Evolutionary conservation across 1,140 invertebrate genomes (phyloP).

Genomic region (Zaprionus vittiger): DNA sequence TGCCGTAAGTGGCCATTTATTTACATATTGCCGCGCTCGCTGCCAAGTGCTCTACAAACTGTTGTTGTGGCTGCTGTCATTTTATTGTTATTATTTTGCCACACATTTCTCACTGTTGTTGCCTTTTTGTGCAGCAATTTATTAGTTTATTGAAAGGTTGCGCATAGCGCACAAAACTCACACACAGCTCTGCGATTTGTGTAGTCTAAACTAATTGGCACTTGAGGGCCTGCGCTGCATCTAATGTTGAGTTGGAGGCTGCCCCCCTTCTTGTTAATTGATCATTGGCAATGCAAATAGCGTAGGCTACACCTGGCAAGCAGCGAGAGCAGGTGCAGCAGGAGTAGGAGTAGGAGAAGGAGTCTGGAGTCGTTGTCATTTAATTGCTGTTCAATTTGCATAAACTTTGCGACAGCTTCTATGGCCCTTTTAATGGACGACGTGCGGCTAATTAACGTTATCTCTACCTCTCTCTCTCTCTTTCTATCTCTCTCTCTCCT

Average conservation of each 20-base stretch:
- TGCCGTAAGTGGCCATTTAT: slow-evolving; percentile 78
- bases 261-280: slow-evolving; percentile 9
- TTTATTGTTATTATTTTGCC: slow-evolving; percentile 73
- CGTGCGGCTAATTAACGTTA: slow-evolving; percentile 73
- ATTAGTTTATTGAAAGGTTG: slow-evolving; percentile 66
- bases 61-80: slow-evolving; percentile 31
- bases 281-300: slow-evolving; percentile 31
- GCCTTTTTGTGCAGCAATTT: slow-evolving; percentile 60
- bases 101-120: slow-evolving; percentile 39
- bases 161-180: slow-evolving; percentile 21
- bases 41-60: slow-evolving; percentile 60
- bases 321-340: neutral
- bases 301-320: slow-evolving; percentile 2
- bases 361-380: slow-evolving; percentile 8
- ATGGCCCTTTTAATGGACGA: slow-evolving; percentile 61
- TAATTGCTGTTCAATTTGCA: slow-evolving; percentile 76
- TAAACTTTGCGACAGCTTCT: slow-evolving; percentile 67
- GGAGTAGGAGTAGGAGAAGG: neutral
- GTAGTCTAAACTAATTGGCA: slow-evolving; percentile 63
- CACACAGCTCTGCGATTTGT: slow-evolving; percentile 17
- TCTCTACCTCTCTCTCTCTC: slow-evolving; percentile 5
- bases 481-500: slow-evolving; percentile 1
- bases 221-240: slow-evolving; percentile 33
- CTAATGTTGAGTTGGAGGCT: slow-evolving; percentile 30
- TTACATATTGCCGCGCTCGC: slow-evolving; percentile 70